Evolutionary conservation across 2,797 vertebrate species (phyloP), one percentile per base, ranked within the genome.

Genomic region (Balearica regulorum): DNA sequence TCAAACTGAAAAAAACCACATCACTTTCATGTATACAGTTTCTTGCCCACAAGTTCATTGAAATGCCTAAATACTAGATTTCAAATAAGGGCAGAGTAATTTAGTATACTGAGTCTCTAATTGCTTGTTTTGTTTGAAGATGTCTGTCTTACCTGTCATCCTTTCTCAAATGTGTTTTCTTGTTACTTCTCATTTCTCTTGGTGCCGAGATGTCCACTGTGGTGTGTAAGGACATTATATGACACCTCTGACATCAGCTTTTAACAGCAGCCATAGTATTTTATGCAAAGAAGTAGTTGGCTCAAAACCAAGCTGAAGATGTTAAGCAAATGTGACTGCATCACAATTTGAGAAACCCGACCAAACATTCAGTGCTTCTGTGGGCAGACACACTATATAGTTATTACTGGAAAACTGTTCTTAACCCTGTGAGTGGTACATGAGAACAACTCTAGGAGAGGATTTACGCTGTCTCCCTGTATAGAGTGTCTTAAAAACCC

Each of bases 321-420:
- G 24, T 69, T 41, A 24, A 70, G 20, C 14, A 48, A 78, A 33
- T 49, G 11, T 53, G 54, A 2, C 37, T 71, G 39, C 20, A 37
- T 71, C 20, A 21, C 5, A 16, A 3, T 35, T 57, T 78, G 65
- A 69, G 35, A 80, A 71, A 71, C 48, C 29, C 24, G 60, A 1
- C 17, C 37, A 55, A 41, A 13, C 0, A 0, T 60, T 73, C 18
- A 20, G 1, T 79, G 46, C 16, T 93, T 5, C 20, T 0, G 1
- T 72, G 62, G 19, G 14, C 35, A 48, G 65, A 20, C 2, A 3
- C 10, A 3, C 29, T 35, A 2, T 24, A 6, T 8, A 31, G 4
- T 29, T 85, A 37, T 16, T 89, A 8, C 48, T 62, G 41, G 48
- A 66, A 78, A 73, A 48, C 29, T 58, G 26, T 65, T 69, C 37